Evolutionary conservation across 2,888 invertebrate species (phyloP).

Genomic region (Suillia variegata): DNA sequence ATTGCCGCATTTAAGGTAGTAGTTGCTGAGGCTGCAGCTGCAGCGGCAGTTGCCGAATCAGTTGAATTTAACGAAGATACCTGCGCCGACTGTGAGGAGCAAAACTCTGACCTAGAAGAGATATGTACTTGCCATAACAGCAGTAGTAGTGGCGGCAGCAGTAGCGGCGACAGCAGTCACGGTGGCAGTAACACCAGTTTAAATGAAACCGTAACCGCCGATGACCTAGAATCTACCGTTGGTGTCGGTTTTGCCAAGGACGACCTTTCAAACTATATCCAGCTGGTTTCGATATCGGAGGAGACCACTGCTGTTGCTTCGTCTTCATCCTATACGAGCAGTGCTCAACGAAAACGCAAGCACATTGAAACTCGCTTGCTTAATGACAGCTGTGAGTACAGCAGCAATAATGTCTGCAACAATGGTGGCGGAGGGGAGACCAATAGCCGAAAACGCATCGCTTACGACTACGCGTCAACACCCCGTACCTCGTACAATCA

Average conservation of each 20-base stretch:
- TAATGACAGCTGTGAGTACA: slow-evolving; percentile 41
- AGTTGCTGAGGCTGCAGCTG: slow-evolving; percentile 20
- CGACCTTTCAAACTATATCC: slow-evolving; percentile 49
- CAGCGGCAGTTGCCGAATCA: slow-evolving; percentile 14
- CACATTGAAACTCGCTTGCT: slow-evolving; percentile 54
- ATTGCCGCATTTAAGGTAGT: slow-evolving; percentile 24
- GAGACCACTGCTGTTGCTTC: slow-evolving; percentile 32
- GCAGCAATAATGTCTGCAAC: slow-evolving; percentile 31
- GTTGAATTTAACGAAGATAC: slow-evolving; percentile 48
- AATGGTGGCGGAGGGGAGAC: slow-evolving; percentile 31
- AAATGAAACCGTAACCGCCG: slow-evolving; percentile 48
- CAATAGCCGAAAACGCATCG: slow-evolving; percentile 58
- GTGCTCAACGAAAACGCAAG: slow-evolving; percentile 57
- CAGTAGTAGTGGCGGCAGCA: slow-evolving; percentile 31
- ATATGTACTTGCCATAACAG: slow-evolving; percentile 59
- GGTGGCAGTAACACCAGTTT: slow-evolving; percentile 52
- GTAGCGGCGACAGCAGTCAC: slow-evolving; percentile 36
- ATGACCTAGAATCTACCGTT: slow-evolving; percentile 31
- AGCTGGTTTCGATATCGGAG: slow-evolving; percentile 49
- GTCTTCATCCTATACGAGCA: slow-evolving; percentile 21
- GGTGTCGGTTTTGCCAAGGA: slow-evolving; percentile 40
- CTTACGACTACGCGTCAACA: slow-evolving; percentile 57
- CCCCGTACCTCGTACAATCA: slow-evolving; percentile 45
- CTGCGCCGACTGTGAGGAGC: slow-evolving; percentile 61
- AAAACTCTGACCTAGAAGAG: slow-evolving; percentile 58